A percentile compares a stretch with the other conserved stretches of the same genome.
Evolutionary conservation across 2,888 invertebrate genomes (phyloP).

Genomic region (Odontocolon sp.): DNA sequence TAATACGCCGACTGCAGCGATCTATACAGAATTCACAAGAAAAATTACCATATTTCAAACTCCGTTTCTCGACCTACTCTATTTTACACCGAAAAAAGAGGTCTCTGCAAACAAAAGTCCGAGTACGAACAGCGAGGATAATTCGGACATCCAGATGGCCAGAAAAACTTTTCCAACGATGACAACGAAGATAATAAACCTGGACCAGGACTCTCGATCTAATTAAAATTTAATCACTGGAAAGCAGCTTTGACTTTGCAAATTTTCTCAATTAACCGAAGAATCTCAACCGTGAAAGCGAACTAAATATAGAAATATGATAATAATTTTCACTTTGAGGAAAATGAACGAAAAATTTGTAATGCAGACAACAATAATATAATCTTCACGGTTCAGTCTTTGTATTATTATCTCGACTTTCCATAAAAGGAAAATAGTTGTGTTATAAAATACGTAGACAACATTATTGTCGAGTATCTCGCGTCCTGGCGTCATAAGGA

Average conservation of each 20-base stretch:
- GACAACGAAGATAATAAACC: constrained; percentile 22
- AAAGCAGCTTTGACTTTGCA: constrained; percentile 7
- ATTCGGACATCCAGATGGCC: constrained; percentile 1
- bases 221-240: constrained; percentile 16
- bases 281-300: too few species aligned
- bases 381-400: too few species aligned
- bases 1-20: background rate
- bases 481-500: constrained; percentile 69
- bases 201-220: background rate
- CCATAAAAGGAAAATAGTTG: too few species aligned
- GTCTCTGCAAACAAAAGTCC: background rate
- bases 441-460: constrained; percentile 6
- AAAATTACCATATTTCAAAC: constrained; percentile 49
- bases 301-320: too few species aligned
- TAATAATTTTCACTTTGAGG: too few species aligned
- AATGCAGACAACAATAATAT: too few species aligned
- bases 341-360: too few species aligned
- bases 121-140: background rate
- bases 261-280: background rate
- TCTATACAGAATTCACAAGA: constrained; percentile 1
- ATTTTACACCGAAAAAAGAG: constrained; percentile 33
- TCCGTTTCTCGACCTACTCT: constrained; percentile 50
- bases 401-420: too few species aligned
- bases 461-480: constrained; percentile 22
- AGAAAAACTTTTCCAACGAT: constrained; percentile 10